Percentiles rank a stretch among this genome's conserved stretches.
Conservation (phyloP, 2,797 vertebrate species). For the Varecia variegata region DNA sequence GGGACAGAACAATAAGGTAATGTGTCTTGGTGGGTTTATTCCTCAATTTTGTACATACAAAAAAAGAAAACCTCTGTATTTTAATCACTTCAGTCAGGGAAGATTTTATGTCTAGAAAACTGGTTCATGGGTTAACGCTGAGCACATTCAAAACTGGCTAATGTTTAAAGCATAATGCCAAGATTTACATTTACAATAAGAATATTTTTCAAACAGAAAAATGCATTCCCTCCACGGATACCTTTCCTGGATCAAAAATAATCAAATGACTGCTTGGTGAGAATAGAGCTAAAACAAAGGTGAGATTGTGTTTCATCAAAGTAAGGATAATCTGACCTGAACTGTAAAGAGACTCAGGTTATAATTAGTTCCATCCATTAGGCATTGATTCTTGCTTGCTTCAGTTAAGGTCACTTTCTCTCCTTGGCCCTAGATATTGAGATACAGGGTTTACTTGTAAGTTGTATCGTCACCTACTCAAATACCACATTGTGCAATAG, state of each 20-base stretch:
- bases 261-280: not conserved
- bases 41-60: not conserved
- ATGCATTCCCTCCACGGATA: not conserved
- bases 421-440: not conserved
- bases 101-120: constrained; percentile 2
- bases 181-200: not conserved
- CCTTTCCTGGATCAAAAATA: not conserved
- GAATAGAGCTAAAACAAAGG: constrained; percentile 19
- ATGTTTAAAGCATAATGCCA: not conserved
- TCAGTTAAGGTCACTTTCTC: constrained; percentile 41
- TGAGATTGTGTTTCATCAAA: not conserved
- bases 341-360: not conserved
- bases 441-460: not conserved
- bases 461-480: not conserved
- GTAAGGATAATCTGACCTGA: not conserved
- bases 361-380: constrained; percentile 46
- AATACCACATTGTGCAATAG: not conserved
- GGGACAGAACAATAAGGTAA: constrained; percentile 9
- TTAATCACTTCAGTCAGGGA: not conserved
- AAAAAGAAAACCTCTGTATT: not conserved
- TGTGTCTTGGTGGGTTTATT: not conserved
- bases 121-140: not conserved
- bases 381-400: not conserved
- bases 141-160: not conserved
- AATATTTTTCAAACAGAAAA: constrained; percentile 12